phyloP scores from a whole-genome alignment of 2,888 invertebrate species.

The Ochropleura leucogaster region DNA sequence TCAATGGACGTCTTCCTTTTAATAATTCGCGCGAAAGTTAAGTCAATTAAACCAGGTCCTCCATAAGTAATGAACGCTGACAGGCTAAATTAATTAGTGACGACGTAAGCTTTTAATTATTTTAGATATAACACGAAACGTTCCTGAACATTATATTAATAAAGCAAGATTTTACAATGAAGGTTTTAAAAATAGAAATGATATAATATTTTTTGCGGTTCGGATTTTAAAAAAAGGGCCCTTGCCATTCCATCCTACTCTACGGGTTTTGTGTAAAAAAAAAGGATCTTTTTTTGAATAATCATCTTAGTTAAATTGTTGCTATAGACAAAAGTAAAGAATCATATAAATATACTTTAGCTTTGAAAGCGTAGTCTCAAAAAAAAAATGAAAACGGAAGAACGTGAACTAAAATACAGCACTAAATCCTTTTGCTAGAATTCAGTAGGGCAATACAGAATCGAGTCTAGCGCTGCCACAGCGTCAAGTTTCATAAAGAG shows the following conservation, averaged over 20 bases:
- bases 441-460: neutral
- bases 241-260: neutral
- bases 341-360: neutral
- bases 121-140: constrained; percentile 21
- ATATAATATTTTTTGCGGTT: neutral
- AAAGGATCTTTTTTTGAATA: neutral
- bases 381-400: neutral
- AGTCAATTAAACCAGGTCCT: constrained; percentile 30
- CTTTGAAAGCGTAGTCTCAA: neutral
- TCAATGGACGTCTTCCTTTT: constrained; percentile 11
- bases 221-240: neutral
- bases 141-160: constrained; percentile 18
- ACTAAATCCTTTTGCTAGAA: neutral
- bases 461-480: too few species aligned
- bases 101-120: constrained; percentile 38
- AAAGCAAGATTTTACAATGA: constrained; percentile 3
- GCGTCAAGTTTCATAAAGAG: too few species aligned
- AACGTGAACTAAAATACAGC: neutral
- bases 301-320: neutral
- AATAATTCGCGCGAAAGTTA: constrained; percentile 19
- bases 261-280: neutral
- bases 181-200: neutral
- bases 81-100: constrained; percentile 42
- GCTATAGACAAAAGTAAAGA: too few species aligned
- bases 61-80: constrained; percentile 33